These are phyloP conservation scores for Actenoides lindsayi DNA, from an alignment of 2,113 vertebrate genomes.

Conservation along the genomic window DNA sequence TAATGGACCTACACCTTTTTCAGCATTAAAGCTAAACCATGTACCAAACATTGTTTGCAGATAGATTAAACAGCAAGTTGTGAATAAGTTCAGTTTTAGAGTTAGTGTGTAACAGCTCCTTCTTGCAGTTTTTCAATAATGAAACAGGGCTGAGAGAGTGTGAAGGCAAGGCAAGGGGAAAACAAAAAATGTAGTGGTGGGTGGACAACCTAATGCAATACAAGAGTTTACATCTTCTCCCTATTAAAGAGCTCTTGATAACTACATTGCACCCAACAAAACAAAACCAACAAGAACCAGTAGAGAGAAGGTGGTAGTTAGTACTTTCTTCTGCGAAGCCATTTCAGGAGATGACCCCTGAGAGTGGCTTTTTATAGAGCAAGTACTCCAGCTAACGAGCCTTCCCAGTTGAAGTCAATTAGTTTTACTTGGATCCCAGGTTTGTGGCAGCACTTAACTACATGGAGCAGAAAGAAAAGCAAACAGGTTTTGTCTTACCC, in stretches of 20 bases:
- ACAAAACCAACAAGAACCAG: background rate
- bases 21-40: background rate
- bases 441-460: background rate
- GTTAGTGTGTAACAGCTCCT: background rate
- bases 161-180: background rate
- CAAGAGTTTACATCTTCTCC: background rate
- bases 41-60: background rate
- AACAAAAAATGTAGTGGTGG: background rate
- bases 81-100: background rate
- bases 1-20: background rate
- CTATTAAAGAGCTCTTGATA: background rate
- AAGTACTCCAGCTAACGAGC: background rate
- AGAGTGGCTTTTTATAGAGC: background rate
- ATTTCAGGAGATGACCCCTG: accelerated
- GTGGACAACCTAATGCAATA: background rate
- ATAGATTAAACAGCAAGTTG: background rate
- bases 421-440: background rate
- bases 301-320: accelerated
- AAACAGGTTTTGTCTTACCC: accelerated
- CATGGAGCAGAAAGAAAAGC: background rate
- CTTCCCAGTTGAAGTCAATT: background rate
- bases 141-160: background rate
- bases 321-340: background rate
- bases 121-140: background rate
- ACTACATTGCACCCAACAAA: background rate